Evolutionary conservation across 1,140 invertebrate species (phyloP).

Genomic region (Scaptomyza pallida): DNA sequence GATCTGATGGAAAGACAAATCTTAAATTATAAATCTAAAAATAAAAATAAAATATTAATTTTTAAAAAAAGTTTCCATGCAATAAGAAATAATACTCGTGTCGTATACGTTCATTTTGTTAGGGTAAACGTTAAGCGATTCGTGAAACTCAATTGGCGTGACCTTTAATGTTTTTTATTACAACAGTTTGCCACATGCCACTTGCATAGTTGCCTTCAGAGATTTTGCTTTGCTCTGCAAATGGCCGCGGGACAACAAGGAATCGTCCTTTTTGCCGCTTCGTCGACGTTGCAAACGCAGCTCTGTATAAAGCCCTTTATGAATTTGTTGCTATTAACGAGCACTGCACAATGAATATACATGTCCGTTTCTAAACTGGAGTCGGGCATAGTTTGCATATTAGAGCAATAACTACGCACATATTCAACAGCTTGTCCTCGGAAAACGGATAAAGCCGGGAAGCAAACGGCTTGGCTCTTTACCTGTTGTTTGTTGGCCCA

Average conservation of each 20-base stretch:
- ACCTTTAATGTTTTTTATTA: constrained; percentile 51
- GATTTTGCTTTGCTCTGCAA: constrained; percentile 11
- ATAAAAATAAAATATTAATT: too few species aligned
- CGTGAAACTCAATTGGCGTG: constrained; percentile 48
- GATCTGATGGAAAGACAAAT: too few species aligned
- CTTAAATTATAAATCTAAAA: too few species aligned
- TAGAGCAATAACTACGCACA: constrained; percentile 45
- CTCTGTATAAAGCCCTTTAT: constrained; percentile 45
- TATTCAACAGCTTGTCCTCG: constrained; percentile 48
- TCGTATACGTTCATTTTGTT: neutral
- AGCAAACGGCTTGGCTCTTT: constrained; percentile 2
- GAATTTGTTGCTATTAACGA: constrained; percentile 57
- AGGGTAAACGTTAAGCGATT: constrained; percentile 4
- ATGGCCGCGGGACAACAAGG: constrained; percentile 8
- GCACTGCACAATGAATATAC: constrained; percentile 49
- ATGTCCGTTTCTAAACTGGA: constrained; percentile 59
- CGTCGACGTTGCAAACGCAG: constrained; percentile 30
- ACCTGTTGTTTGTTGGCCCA: constrained; percentile 7
- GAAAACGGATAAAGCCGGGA: constrained; percentile 45
- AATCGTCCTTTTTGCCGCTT: constrained; percentile 19
- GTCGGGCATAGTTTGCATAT: constrained; percentile 60
- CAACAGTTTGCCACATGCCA: constrained; percentile 50
- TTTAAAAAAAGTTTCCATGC: too few species aligned
- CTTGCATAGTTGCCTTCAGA: constrained; percentile 44
- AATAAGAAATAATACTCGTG: too few species aligned